A percentile compares a stretch with the other conserved stretches of the same genome.
phyloP scores from a whole-genome alignment of 2,113 vertebrate species.

The Pteropus alecto region DNA sequence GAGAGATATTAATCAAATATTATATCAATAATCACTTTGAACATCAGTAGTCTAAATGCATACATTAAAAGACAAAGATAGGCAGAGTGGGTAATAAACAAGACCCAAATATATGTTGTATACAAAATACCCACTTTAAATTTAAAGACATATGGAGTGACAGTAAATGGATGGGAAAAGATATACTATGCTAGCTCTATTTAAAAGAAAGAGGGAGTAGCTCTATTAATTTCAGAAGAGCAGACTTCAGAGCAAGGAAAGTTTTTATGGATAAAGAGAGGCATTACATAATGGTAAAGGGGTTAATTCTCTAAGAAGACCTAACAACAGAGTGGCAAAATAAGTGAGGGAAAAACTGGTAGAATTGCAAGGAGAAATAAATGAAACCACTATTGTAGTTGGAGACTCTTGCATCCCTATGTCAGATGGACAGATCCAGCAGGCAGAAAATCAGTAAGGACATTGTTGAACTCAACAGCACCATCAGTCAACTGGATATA shows the following conservation, averaged over 20 bases:
- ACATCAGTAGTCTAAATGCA: background rate
- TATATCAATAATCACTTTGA: background rate
- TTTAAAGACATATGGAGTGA: background rate
- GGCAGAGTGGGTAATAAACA: background rate
- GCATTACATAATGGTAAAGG: background rate
- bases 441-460: conserved; percentile 12
- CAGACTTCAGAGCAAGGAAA: background rate
- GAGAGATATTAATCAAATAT: background rate
- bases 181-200: background rate
- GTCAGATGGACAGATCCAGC: background rate
- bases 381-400: background rate
- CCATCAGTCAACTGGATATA: background rate
- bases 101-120: background rate
- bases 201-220: background rate
- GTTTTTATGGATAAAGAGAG: background rate
- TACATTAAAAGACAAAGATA: background rate
- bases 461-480: background rate
- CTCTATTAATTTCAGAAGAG: background rate
- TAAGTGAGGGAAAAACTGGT: background rate
- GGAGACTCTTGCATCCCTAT: background rate
- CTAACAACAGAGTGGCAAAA: background rate
- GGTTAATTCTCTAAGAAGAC: background rate
- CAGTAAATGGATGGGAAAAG: background rate
- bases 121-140: background rate
- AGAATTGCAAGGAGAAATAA: background rate